These are phyloP conservation scores for Callipepla squamata DNA, from an alignment of 2,113 vertebrate species.

Conservation along the genomic window DNA sequence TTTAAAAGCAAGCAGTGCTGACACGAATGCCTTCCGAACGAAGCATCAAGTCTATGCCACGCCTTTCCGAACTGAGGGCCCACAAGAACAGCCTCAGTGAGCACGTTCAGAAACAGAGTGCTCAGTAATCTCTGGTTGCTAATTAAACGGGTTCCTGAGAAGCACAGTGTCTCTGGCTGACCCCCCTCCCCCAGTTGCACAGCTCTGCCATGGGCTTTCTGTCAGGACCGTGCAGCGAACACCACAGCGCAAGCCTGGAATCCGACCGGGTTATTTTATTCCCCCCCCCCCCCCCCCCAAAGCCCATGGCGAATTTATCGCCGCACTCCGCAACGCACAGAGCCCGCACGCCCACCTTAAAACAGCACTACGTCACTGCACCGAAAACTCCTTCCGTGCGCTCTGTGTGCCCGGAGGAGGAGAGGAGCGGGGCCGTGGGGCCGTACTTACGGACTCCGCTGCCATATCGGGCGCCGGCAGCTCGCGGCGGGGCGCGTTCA, in stretches of 20 bases:
- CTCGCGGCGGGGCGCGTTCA: neutral
- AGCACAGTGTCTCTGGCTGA: accelerated
- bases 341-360: accelerated
- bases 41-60: accelerated
- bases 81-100: accelerated
- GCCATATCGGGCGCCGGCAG: constrained; percentile 80
- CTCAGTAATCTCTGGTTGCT: neutral
- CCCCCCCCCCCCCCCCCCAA: accelerated
- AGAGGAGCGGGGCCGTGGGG: too few species aligned
- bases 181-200: accelerated
- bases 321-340: accelerated
- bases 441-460: constrained; percentile 81
- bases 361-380: accelerated
- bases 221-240: accelerated
- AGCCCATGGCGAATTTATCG: accelerated
- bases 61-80: accelerated
- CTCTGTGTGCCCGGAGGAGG: too few species aligned
- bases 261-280: accelerated
- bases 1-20: too few species aligned
- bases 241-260: accelerated
- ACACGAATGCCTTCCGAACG: accelerated
- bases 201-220: accelerated
- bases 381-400: too few species aligned
- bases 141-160: accelerated
- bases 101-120: accelerated